Base-by-base conservation (phyloP, 1,140 invertebrate species). In the Drosophila pruinosa region DNA sequence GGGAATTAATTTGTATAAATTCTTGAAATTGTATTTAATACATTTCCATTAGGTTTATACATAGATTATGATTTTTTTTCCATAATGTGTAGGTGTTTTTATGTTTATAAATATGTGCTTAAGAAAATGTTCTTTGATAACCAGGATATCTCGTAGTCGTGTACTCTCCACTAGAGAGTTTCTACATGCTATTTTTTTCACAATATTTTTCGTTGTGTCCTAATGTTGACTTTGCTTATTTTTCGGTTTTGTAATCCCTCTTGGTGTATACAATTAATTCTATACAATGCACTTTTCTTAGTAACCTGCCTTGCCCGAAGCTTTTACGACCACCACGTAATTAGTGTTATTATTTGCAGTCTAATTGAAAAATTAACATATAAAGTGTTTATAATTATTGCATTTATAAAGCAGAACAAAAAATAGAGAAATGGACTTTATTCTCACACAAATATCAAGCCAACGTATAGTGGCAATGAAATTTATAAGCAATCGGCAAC, bases 301-400 rank as follows among this genome's bases (percentile, higher is more conserved):
- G 22, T 50, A 38, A 22, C 48, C 38, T 62, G 48, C 41, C 56
- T 59, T 43, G 65, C 39, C 45, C 31, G 47, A 24, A 31, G 39
- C 56, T n/a, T n/a, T n/a, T 53, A 63, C 50, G 31, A 63, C 50
- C 31, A 41, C 41, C 59, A 70, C 88, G 82, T 88, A 88, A 88
- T 88, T 88, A 88, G 82, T 88, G 82, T 75, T 78, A 85, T 88
- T 88, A 76, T 71, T 88, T 64, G 53, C 73, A 73, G 78, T 82
- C 78, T 88, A 88, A 88, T 88, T 88, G 75, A 75, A 88, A 88
- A 89, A 88, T 88, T 88, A 88, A 88, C 83, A 88, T 88, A 88
- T 89, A 78, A 88, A 88, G 82, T 82, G 82, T 72, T 82, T 88
- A 78, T 78, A 59, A 75, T 74, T 74, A 45, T 65, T 67, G 31